phyloP scores from a whole-genome alignment of 92 coral and sea anemone genomes.

The Palythoa grandis region DNA sequence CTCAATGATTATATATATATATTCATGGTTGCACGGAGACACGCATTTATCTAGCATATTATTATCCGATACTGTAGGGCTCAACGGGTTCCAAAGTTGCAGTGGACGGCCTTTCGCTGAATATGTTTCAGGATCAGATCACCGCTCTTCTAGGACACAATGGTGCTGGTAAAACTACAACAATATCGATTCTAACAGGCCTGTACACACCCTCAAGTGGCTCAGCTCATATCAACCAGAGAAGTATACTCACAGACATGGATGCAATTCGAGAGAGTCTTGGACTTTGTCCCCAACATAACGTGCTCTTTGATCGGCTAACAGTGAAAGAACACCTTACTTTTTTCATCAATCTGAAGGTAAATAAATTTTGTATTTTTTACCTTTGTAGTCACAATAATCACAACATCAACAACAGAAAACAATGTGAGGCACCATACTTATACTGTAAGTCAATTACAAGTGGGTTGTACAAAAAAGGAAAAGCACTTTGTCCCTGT shows the following conservation, averaged over 20 bases:
- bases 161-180: constrained; percentile 97
- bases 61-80: constrained; percentile 50
- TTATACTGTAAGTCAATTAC: too few relatives aligned
- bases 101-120: constrained; percentile 85
- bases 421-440: too few relatives aligned
- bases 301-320: constrained; percentile 93
- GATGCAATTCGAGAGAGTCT: constrained; percentile 90
- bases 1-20: too few relatives aligned
- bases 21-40: too few relatives aligned
- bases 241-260: constrained; percentile 90
- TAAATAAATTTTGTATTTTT: background rate
- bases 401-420: too few relatives aligned
- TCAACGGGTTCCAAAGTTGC: constrained; percentile 90
- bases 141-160: constrained; percentile 97
- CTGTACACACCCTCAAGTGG: constrained; percentile 91
- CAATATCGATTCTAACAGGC: constrained; percentile 93
- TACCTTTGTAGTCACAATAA: too few relatives aligned
- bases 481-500: too few relatives aligned
- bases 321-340: constrained; percentile 94
- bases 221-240: constrained; percentile 80
- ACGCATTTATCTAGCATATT: too few relatives aligned
- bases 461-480: too few relatives aligned
- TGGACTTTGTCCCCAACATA: constrained; percentile 98
- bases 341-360: constrained; percentile 93
- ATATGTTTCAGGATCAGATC: constrained; percentile 95